phyloP scores from a whole-genome alignment of 2,797 vertebrate species.

The Gallinago stenura region DNA sequence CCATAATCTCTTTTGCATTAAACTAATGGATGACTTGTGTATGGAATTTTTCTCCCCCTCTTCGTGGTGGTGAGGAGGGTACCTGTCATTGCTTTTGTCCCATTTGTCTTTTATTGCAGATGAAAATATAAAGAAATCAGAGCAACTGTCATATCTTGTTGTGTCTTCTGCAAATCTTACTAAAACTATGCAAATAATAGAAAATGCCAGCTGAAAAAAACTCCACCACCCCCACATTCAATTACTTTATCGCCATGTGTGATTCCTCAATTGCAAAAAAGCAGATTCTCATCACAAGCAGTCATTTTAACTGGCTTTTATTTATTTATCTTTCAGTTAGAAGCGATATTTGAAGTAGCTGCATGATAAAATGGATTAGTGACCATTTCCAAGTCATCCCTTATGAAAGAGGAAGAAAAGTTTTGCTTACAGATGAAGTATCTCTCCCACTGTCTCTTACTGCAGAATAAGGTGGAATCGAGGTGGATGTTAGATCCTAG shows the following conservation, averaged over 20 bases:
- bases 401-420: not conserved
- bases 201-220: not conserved
- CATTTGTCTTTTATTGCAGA: slow-evolving; percentile 18
- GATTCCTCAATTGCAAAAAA: not conserved
- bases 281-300: not conserved
- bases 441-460: not conserved
- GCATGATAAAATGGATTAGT: not conserved
- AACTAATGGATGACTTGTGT: slow-evolving; percentile 17
- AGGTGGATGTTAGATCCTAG: not conserved
- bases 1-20: slow-evolving; percentile 32
- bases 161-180: not conserved
- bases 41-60: not conserved
- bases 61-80: not conserved
- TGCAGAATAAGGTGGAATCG: not conserved
- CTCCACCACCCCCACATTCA: not conserved
- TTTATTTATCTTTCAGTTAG: not conserved
- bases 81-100: slow-evolving; percentile 15
- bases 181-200: slow-evolving; percentile 28
- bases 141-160: slow-evolving; percentile 23
- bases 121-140: slow-evolving; percentile 29
- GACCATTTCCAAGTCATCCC: not conserved
- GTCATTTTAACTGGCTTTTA: not conserved
- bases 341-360: not conserved
- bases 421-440: not conserved
- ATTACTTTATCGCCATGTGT: not conserved